phyloP scores from a whole-genome alignment of 2,113 vertebrate genomes.

The Percopsis transmontana region DNA sequence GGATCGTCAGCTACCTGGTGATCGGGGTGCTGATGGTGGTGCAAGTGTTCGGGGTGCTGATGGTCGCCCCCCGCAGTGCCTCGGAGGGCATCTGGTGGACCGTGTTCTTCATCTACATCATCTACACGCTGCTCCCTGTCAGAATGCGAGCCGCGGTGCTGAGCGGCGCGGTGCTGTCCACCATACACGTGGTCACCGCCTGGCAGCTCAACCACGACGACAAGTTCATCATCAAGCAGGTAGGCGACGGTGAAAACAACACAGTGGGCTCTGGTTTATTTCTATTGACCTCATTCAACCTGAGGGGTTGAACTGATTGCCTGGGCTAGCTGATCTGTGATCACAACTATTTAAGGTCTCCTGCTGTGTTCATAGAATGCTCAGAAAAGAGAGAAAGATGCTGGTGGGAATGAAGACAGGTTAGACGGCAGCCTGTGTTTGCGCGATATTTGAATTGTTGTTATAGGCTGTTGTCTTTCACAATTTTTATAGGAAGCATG shows the following conservation, averaged over 20 bases:
- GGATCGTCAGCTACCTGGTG: conserved; percentile 95
- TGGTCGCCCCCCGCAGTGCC: conserved; percentile 82
- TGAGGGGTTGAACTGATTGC: too few species aligned
- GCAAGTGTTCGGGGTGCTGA: conserved; percentile 82
- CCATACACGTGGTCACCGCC: conserved; percentile 84
- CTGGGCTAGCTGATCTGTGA: too few species aligned
- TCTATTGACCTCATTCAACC: not conserved
- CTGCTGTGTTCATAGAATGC: too few species aligned
- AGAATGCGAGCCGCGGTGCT: conserved; percentile 93
- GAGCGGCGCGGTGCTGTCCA: conserved; percentile 84
- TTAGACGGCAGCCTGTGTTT: too few species aligned
- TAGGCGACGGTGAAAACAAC: conserved; percentile 51
- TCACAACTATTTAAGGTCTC: too few species aligned
- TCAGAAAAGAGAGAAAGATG: too few species aligned
- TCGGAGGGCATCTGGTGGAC: conserved; percentile 94
- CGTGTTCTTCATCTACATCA: conserved; percentile 95
- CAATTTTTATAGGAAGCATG: too few species aligned
- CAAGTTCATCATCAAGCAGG: conserved; percentile 89
- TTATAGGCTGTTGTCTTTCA: too few species aligned
- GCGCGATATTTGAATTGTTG: too few species aligned
- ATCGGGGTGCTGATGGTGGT: conserved; percentile 86
- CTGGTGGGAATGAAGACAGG: too few species aligned
- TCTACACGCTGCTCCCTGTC: conserved; percentile 94
- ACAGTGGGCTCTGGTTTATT: not conserved
- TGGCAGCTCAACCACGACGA: conserved; percentile 86